Evolutionary conservation across 2,113 vertebrate genomes (phyloP), one percentile per base, ranked within the genome.

Genomic region (Sisor rabdophorus): DNA sequence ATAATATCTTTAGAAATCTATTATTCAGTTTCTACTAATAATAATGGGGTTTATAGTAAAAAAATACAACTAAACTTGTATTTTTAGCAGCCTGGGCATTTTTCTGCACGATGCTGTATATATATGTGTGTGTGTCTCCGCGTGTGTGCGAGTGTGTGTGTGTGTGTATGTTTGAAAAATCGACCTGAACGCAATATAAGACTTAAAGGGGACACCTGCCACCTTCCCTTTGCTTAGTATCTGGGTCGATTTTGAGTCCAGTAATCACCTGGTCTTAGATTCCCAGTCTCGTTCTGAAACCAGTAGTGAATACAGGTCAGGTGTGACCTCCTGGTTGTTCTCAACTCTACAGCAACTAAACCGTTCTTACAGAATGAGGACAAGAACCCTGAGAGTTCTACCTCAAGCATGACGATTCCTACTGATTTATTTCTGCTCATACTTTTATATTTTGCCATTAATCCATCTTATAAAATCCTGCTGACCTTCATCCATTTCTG

Each of bases 161-260:
- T 52, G 13, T 52, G 13, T 52, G 13, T 15, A 9, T 24, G 5
- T 9, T 47, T 65, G 40, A 47, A 65, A 47, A 47, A 24, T 47
- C 4, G 8, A 22, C 40, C 63, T 32, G 15, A 73, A 61, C 54
- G 2, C 10, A 28, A 24, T 19, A 16, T 36, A 3, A 50, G 61
- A 48, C 63, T n/a, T 73, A 68, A 73, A 77, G n/a, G 32, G 73
- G 70, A 73, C 79, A 77, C 79, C 55, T n/a, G 54, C 28, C 61
- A 32, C 54, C 55, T 56, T 3, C 52, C 22, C 53, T 50, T 22
- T 20, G 26, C 11, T 47, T 26, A 11, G 64, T 75, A 64, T 80
- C 65, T 73, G 48, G 75, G 79, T 68, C 68, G 28, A n/a, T 15
- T 28, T 50, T 11, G 20, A 20, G 52, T 48, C 52, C 53, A 8